Evolutionary conservation across 2,888 invertebrate genomes (phyloP).

Genomic region (Cyrtodaria siliqua): DNA sequence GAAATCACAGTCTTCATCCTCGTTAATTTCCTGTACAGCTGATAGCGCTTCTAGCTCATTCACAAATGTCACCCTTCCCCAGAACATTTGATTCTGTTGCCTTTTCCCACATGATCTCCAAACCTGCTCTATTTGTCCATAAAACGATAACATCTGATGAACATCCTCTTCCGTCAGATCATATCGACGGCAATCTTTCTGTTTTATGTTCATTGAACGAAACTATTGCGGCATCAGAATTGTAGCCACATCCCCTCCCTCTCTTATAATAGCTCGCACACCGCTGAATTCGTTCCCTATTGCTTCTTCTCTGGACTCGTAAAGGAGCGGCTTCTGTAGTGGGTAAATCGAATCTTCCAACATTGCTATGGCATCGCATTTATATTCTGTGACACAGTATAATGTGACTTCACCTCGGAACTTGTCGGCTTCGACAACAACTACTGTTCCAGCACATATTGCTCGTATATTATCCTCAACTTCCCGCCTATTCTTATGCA

Average conservation of each 20-base stretch:
- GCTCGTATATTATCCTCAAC: conserved; percentile 60
- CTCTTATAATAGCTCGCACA: conserved; percentile 66
- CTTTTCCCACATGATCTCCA: conserved; percentile 47
- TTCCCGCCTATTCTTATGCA: conserved; percentile 63
- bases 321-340: conserved; percentile 31
- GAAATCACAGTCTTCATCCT: conserved; percentile 21
- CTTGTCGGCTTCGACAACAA: conserved; percentile 71
- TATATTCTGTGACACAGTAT: conserved; percentile 51
- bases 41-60: conserved; percentile 44
- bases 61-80: conserved; percentile 74
- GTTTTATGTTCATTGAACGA: conserved; percentile 63
- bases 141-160: conserved; percentile 18
- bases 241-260: conserved; percentile 65
- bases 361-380: conserved; percentile 11
- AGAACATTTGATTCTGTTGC: conserved; percentile 40
- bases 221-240: conserved; percentile 73
- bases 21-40: conserved; percentile 53
- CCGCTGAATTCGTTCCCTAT: conserved; percentile 46
- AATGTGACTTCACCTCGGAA: conserved; percentile 67
- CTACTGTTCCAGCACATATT: conserved; percentile 48
- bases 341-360: conserved; percentile 25
- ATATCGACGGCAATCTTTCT: conserved; percentile 29
- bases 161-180: conserved; percentile 24
- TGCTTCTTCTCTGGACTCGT: conserved; percentile 53
- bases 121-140: conserved; percentile 65